These are phyloP conservation scores for Zaprionus bogoriensis DNA, from an alignment of 2,888 invertebrate species.

Conservation along the genomic window DNA sequence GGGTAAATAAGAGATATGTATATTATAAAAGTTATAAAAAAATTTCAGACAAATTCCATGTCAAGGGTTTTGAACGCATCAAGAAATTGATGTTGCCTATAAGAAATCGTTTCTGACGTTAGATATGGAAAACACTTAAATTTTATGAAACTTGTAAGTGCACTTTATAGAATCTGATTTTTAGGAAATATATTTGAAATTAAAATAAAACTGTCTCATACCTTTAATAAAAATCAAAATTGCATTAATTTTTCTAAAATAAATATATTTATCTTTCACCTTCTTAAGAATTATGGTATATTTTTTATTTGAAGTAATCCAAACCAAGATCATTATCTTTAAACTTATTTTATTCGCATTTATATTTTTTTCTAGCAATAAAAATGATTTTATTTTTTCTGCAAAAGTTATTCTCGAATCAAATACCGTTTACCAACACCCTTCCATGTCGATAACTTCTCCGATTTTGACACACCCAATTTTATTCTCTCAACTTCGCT, in stretches of 20 bases:
- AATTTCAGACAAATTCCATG: no score
- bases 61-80: no score
- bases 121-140: no score
- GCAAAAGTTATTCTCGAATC: background rate
- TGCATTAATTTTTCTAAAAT: background rate
- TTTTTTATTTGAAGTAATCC: background rate
- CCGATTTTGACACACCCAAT: background rate
- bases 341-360: no score
- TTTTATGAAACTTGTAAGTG: no score
- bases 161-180: no score
- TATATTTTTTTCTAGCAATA: background rate
- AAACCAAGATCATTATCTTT: background rate
- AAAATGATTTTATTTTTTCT: background rate
- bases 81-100: no score
- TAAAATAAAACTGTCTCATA: no score
- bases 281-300: background rate
- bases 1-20: background rate
- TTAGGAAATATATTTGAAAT: no score
- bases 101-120: no score
- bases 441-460: background rate
- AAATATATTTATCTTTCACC: background rate
- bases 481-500: background rate
- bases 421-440: background rate
- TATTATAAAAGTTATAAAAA: no score
- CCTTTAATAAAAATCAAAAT: background rate